phyloP scores from a whole-genome alignment of 35 echinoderm and acorn worm species.

The Apostichopus japonicus region DNA sequence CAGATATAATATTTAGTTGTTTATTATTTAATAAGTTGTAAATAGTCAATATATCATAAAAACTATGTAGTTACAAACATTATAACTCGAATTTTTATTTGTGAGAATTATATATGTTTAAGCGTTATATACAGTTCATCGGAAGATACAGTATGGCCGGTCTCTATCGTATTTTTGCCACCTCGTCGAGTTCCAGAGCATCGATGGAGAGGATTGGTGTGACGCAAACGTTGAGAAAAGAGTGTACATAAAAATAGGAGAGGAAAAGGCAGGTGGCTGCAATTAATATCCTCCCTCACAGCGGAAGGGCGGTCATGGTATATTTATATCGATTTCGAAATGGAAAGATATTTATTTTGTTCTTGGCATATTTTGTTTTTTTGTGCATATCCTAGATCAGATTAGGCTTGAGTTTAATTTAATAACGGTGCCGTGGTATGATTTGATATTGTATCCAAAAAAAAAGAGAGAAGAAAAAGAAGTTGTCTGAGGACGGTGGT shows the following conservation, averaged over 20 bases:
- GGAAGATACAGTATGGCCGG: no score
- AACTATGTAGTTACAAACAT: no score
- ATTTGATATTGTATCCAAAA: no score
- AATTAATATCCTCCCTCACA: constrained; percentile 1
- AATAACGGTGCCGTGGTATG: neutral
- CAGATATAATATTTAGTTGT: no score
- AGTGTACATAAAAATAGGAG: neutral
- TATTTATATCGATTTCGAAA: constrained; percentile 1
- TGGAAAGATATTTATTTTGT: neutral
- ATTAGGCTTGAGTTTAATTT: neutral
- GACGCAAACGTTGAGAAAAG: neutral
- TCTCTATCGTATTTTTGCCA: neutral
- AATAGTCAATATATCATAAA: no score
- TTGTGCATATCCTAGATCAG: neutral
- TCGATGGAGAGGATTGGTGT: neutral
- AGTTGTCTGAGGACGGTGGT: no score
- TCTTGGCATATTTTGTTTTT: neutral
- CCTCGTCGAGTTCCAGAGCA: neutral
- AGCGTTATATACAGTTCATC: no score
- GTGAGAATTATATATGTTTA: no score
- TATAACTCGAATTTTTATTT: no score
- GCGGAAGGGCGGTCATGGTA: neutral
- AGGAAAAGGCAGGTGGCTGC: neutral
- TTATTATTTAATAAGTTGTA: no score
- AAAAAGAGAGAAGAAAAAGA: no score